Evolutionary conservation across 2,888 invertebrate species (phyloP), one percentile per base, ranked within the genome.

Genomic region (Elgonia sp.): DNA sequence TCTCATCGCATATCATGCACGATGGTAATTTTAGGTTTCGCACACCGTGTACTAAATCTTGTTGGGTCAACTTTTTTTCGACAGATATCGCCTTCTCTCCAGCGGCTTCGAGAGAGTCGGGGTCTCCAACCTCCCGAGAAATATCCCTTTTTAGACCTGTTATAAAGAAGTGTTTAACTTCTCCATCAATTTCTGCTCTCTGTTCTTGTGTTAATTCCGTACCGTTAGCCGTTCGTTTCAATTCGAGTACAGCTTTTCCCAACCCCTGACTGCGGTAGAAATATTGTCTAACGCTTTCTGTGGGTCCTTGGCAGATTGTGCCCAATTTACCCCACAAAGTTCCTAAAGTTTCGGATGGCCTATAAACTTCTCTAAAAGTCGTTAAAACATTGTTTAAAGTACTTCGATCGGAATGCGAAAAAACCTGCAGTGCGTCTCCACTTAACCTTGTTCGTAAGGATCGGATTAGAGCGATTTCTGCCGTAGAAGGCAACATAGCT

Each of bases 1-100:
- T n/a, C 3, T 46, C 9, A 0, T 67, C 77, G 10, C 77, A 77
- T 16, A 77, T 21, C 10, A n/a, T 16, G 29, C 77, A 77, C 12
- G 14, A 1, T 21, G 0, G 0, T 37, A 62, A 9, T 14, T 62
- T 2, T 16, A 62, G 12, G 7, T 39, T 62, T 37, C 37, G 62
- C 62, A 62, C 16, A 4, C 16, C 16, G 37, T 39, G 62, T 37
- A 62, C 62, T 0, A 62, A 3, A 5, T 62, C 18, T 39, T 37
- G 12, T 16, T n/a, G 12, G 0, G 12, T 4, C 0, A 37, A 16
- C 37, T 37, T 16, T 37, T 16, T 37, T 42, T 65, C 65, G 8
- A 18, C 10, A 8, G n/a, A 0, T 10, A 42, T 1, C 1, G 65
- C 65, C 9, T 18, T 16, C 40, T 42, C 20, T n/a, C 65, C 65